A percentile compares a stretch with the other conserved stretches of the same genome.
Conservation (phyloP, 2,113 vertebrate genomes). For the Paracanthobrama guichenoti region DNA sequence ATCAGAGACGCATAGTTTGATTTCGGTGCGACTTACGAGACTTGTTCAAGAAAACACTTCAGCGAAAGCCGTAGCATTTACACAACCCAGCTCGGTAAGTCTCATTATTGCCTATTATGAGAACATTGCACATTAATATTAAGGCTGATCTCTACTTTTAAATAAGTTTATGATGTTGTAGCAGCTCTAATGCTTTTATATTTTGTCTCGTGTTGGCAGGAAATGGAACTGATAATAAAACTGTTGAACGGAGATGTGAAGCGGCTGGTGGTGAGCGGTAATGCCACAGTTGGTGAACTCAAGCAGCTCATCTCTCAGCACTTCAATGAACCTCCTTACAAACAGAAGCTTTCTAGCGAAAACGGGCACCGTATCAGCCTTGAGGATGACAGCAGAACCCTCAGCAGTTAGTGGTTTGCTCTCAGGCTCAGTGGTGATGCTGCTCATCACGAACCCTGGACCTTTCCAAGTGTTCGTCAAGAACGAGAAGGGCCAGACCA, state of each 20-base stretch:
- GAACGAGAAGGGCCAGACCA: constrained; percentile 48
- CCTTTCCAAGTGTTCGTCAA: constrained; percentile 67
- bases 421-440: constrained; percentile 57
- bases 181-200: not conserved
- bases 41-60: not conserved
- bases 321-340: not conserved
- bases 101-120: not conserved
- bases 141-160: not conserved
- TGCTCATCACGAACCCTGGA: constrained; percentile 61
- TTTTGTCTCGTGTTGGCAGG: not conserved
- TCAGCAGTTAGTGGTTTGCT: constrained; percentile 57
- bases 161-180: not conserved
- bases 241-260: not conserved
- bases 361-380: constrained; percentile 56
- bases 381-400: constrained; percentile 21
- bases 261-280: constrained; percentile 64
- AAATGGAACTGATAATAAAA: constrained; percentile 21
- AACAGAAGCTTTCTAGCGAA: constrained; percentile 52
- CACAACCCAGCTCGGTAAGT: not conserved
- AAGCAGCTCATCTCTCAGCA: constrained; percentile 41
- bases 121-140: not conserved
- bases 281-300: constrained; percentile 56
- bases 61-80: not conserved
- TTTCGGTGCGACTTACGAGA: not conserved
- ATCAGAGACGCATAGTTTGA: not conserved